These are phyloP conservation scores for Electrophaes corylata DNA, from an alignment of 2,888 invertebrate species.

Conservation along the genomic window DNA sequence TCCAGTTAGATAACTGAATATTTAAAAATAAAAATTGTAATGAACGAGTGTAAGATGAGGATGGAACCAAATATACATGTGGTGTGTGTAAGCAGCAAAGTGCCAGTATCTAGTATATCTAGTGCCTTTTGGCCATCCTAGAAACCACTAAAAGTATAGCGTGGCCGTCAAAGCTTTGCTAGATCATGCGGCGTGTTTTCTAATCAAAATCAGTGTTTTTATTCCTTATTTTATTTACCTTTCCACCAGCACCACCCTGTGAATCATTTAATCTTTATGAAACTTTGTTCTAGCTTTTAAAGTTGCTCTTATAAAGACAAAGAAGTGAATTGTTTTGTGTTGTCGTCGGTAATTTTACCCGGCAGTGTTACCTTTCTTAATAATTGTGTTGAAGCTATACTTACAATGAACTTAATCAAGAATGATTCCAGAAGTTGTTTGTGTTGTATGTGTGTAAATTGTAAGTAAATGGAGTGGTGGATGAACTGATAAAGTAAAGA, in stretches of 20 bases:
- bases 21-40: slow-evolving; percentile 16
- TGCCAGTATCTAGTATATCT: slow-evolving; percentile 27
- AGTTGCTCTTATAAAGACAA: too few relatives aligned
- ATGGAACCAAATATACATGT: slow-evolving; percentile 21
- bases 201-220: slow-evolving; percentile 54
- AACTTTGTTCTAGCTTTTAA: slow-evolving; percentile 14
- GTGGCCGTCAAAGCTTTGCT: slow-evolving; percentile 59
- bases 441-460: background rate
- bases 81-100: slow-evolving; percentile 26
- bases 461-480: slow-evolving; percentile 4
- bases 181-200: slow-evolving; percentile 64
- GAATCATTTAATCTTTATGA: slow-evolving; percentile 63
- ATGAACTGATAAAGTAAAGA: slow-evolving; percentile 1
- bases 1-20: slow-evolving; percentile 13
- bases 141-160: slow-evolving; percentile 42
- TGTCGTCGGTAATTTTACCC: background rate
- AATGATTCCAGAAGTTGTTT: slow-evolving; percentile 3
- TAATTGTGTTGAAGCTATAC: background rate
- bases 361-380: background rate
- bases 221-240: slow-evolving; percentile 68
- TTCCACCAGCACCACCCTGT: slow-evolving; percentile 80
- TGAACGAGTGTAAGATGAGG: slow-evolving; percentile 15
- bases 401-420: background rate
- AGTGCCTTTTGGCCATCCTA: slow-evolving; percentile 23
- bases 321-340: slow-evolving; percentile 9